phyloP scores from a whole-genome alignment of 2,888 invertebrate species.

The Pardosa pseudoannulata region DNA sequence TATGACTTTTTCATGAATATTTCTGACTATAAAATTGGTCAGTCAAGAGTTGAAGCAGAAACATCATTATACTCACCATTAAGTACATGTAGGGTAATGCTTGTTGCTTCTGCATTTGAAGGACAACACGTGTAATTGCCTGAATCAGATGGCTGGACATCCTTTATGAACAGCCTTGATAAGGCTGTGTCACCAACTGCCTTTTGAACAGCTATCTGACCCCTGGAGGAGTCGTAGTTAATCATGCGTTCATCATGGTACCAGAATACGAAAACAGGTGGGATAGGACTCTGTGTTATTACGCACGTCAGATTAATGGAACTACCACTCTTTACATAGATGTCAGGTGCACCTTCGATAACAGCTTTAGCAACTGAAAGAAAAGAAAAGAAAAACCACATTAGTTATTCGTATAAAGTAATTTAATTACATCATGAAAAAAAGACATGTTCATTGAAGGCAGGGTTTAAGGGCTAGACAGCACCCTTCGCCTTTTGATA shows the following conservation, averaged over 20 bases:
- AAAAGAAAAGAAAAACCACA: neutral
- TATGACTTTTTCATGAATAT: no score
- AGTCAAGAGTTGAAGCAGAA: no score
- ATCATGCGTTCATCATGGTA: constrained; percentile 96
- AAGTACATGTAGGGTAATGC: constrained; percentile 89
- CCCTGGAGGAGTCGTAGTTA: constrained; percentile 86
- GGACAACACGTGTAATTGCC: constrained; percentile 95
- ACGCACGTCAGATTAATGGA: constrained; percentile 90
- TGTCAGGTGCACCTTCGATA: constrained; percentile 90
- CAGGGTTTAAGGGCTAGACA: no score
- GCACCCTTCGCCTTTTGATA: no score
- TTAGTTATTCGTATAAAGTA: neutral
- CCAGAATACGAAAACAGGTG: constrained; percentile 96
- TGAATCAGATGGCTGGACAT: constrained; percentile 86
- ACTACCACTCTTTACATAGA: constrained; percentile 92
- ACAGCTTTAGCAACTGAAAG: constrained; percentile 90
- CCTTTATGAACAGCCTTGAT: constrained; percentile 88
- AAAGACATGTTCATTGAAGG: no score
- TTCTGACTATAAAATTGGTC: no score
- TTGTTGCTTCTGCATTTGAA: constrained; percentile 88
- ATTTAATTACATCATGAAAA: no score
- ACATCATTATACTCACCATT: constrained; percentile 84
- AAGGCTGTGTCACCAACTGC: constrained; percentile 89
- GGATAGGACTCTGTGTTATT: constrained; percentile 93
- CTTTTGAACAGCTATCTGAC: constrained; percentile 90